These are phyloP conservation scores for Toxotes jaculatrix DNA, from an alignment of 2,113 vertebrate genomes.

Conservation along the genomic window DNA sequence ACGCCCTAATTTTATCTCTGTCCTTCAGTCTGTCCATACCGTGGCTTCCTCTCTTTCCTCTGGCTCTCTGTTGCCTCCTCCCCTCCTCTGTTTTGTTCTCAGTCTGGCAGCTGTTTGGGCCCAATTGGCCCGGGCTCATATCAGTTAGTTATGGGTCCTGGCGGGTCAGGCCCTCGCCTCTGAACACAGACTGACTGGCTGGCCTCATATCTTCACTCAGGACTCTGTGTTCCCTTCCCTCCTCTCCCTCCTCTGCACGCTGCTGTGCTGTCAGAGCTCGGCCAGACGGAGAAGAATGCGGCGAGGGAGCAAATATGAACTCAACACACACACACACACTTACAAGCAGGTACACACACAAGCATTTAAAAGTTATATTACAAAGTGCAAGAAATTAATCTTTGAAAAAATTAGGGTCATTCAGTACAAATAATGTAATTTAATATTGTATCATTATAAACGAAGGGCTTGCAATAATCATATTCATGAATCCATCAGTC, in stretches of 20 bases:
- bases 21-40: constrained; percentile 40
- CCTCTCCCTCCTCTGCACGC: constrained; percentile 69
- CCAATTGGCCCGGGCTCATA: constrained; percentile 74
- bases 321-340: constrained; percentile 36
- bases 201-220: constrained; percentile 77
- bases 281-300: constrained; percentile 79
- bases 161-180: constrained; percentile 72
- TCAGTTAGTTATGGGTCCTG: constrained; percentile 79
- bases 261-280: constrained; percentile 61
- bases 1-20: constrained; percentile 41
- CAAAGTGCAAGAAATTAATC: constrained; percentile 26
- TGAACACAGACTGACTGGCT: constrained; percentile 76
- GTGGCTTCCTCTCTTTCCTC: constrained; percentile 42
- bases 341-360: constrained; percentile 24
- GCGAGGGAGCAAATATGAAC: constrained; percentile 68
- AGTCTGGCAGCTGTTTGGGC: constrained; percentile 66
- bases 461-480: neutral
- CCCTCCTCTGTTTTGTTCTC: constrained; percentile 58
- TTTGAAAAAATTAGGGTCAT: constrained; percentile 6
- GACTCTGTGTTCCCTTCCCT: constrained; percentile 77
- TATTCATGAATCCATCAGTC: neutral
- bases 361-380: constrained; percentile 42
- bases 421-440: constrained; percentile 1
- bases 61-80: constrained; percentile 25
- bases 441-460: neutral